Evolutionary conservation across 2,113 vertebrate genomes (phyloP), one percentile per base, ranked within the genome.

Genomic region (Alosa alosa): DNA sequence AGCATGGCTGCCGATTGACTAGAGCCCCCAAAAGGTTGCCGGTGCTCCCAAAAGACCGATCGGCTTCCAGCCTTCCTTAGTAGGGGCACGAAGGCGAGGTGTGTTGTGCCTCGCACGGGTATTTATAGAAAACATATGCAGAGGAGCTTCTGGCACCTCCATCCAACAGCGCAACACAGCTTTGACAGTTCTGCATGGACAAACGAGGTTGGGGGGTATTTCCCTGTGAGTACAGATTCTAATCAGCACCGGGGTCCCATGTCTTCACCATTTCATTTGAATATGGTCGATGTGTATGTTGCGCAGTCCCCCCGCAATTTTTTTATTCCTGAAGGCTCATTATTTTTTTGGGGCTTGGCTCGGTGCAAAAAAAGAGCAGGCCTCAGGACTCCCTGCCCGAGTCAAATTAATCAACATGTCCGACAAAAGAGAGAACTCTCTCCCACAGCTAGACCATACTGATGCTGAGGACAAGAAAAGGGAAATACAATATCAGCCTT

Each of bases 371-470:
- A 88, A 82, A 82, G 87, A 89, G 92, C 91, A 90, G 85, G 93
- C 93, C 88, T 93, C 93, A 94, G 95, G 94, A 94, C 94, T 92
- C 92, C 92, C 91, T 93, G 92, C 94, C 90, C 91, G 93, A 88
- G 92, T 90, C 93, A 92, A 95, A 97, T 97, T 97, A 97, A 96
- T 97, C 96, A 98, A 97, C 96, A 96, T 96, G 95, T 95, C 96
- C 92, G 92, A 92, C 94, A 94, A 87, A 93, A 95, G 95, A 94
- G 72, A 78, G 72, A 78, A 36, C 13, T 89, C 90, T 91, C 93
- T 94, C 93, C 92, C 91, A 93, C 95, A 39, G 36, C 72, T 78
- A 78, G 39, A 78, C 25, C 72, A 4, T 78, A 36, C 15, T 39
- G 3, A 78, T 78, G 36, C 36, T 36, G 72, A 39, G 25, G 36